phyloP scores from a whole-genome alignment of 2,797 vertebrate genomes.

The Nannoperca australis region DNA sequence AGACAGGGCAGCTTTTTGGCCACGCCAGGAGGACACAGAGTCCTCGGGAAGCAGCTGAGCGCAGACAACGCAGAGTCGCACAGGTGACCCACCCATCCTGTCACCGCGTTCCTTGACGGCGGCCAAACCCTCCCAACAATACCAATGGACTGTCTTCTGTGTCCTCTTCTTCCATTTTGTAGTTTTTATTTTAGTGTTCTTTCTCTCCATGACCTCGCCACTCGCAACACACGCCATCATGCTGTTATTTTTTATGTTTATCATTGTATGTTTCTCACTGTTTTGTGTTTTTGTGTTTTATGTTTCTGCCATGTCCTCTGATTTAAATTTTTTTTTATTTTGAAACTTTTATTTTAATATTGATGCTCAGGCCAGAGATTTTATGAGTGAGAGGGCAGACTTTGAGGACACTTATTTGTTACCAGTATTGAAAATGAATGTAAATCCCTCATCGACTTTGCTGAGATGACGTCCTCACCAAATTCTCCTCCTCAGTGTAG shows the following conservation, averaged over 20 bases:
- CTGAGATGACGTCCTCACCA: constrained; percentile 65
- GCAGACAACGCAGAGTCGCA: constrained; percentile 97
- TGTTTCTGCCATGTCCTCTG: constrained; percentile 9
- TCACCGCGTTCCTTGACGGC: constrained; percentile 40
- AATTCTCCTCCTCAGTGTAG: constrained; percentile 54
- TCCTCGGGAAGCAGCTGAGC: constrained; percentile 97
- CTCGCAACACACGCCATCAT: constrained; percentile 6
- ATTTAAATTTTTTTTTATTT: not conserved
- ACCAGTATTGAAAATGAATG: constrained; percentile 31
- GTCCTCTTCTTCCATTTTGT: constrained; percentile 12
- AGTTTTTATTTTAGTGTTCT: constrained; percentile 12
- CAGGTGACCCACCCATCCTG: constrained; percentile 87
- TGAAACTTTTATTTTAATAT: constrained; percentile 7
- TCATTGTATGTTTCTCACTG: not conserved
- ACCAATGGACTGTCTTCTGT: constrained; percentile 48
- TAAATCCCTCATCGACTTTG: constrained; percentile 49
- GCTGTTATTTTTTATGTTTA: not conserved
- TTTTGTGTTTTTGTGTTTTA: constrained; percentile 19
- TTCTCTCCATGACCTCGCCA: not conserved
- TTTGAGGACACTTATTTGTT: constrained; percentile 38
- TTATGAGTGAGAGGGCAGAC: constrained; percentile 20
- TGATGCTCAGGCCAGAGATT: constrained; percentile 19
- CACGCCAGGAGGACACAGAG: constrained; percentile 90
- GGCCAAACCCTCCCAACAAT: constrained; percentile 8
- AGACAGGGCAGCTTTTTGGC: constrained; percentile 90